These are phyloP conservation scores for Paralichthys olivaceus DNA, from an alignment of 2,113 vertebrate genomes.

Conservation along the genomic window DNA sequence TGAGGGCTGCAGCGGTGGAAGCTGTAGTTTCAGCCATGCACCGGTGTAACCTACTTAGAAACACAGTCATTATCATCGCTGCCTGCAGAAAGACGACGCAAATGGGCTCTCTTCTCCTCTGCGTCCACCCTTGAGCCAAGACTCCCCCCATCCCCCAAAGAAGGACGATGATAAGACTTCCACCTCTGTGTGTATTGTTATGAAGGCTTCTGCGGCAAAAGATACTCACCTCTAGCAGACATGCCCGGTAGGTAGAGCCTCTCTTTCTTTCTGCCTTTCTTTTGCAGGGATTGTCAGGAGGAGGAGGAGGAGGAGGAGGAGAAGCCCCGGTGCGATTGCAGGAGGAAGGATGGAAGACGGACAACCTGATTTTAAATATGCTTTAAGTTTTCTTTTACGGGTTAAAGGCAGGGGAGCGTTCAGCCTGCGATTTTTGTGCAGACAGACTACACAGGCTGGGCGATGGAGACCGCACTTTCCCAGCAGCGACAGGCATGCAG, in stretches of 20 bases:
- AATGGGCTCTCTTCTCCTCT: conserved; percentile 36
- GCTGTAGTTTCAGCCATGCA: conserved; percentile 57
- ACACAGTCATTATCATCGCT: conserved; percentile 47
- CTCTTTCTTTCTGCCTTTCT: conserved; percentile 40
- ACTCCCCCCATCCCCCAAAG: neutral
- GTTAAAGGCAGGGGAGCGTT: conserved; percentile 24
- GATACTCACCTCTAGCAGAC: conserved; percentile 82
- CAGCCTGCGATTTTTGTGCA: conserved; percentile 33
- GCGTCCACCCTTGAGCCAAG: conserved; percentile 28
- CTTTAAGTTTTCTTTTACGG: conserved; percentile 39
- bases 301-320: neutral
- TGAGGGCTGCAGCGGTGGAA: conserved; percentile 57
- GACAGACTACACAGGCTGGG: conserved; percentile 38
- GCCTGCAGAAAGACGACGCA: conserved; percentile 55
- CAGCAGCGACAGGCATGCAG: conserved; percentile 50
- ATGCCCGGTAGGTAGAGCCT: conserved; percentile 78
- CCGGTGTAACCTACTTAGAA: conserved; percentile 68
- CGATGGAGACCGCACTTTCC: conserved; percentile 66
- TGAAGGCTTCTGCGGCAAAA: conserved; percentile 76
- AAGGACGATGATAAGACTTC: neutral
- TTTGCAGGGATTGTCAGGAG: conserved; percentile 21
- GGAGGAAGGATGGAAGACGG: neutral
- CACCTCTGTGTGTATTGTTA: conserved; percentile 37
- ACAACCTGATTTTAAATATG: conserved; percentile 28
- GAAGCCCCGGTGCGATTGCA: conserved; percentile 24